Percentiles rank a stretch among this genome's conserved stretches.
Conservation (phyloP, 2,888 invertebrate species). For the Tridacna gigas region DNA sequence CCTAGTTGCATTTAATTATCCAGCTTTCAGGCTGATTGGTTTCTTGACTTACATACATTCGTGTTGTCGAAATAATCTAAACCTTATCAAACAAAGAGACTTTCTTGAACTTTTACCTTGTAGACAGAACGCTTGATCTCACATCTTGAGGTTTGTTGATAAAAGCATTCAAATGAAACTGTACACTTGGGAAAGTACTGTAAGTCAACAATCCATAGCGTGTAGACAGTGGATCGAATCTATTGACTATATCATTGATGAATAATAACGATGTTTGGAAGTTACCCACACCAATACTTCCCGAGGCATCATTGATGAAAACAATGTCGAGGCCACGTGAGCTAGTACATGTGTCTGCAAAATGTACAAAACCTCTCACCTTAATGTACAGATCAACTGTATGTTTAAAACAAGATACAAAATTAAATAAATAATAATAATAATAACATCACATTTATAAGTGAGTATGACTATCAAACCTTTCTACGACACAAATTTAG, state of each 20-base stretch:
- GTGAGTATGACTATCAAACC: no score
- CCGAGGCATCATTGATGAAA: conserved; percentile 7
- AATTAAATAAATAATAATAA: no score
- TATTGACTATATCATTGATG: conserved; percentile 1
- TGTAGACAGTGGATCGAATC: not conserved
- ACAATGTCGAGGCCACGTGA: not conserved
- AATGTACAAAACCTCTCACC: not conserved
- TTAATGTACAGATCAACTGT: no score
- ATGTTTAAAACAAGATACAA: no score
- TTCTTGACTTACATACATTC: no score
- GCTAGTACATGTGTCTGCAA: not conserved
- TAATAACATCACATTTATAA: no score
- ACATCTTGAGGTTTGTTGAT: not conserved
- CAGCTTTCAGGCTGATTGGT: no score
- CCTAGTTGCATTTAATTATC: no score
- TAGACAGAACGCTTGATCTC: not conserved
- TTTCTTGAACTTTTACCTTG: not conserved
- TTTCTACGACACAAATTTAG: no score
- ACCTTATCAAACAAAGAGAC: not conserved
- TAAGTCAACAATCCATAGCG: not conserved
- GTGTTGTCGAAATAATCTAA: not conserved
- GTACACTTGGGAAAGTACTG: not conserved
- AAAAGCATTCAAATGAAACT: not conserved
- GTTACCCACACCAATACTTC: conserved; percentile 2
- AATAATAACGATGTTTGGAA: not conserved